Percentiles rank a stretch among this genome's conserved stretches.
Conservation (phyloP, 2,888 invertebrate genomes). For the Dugesia japonica region DNA sequence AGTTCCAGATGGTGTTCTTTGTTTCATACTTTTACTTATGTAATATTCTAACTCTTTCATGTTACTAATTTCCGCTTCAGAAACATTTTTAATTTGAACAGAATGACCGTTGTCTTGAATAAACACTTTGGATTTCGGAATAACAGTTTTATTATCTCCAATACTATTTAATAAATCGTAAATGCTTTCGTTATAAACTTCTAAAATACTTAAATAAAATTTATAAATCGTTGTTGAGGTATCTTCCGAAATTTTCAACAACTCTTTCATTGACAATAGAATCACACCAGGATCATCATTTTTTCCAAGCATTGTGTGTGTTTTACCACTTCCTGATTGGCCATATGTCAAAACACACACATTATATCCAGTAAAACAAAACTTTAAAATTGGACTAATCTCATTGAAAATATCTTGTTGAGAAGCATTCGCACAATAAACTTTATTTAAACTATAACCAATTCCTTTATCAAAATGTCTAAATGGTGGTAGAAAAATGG, state of each 20-base stretch:
- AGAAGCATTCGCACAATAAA: conserved; percentile 17
- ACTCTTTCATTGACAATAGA: conserved; percentile 7
- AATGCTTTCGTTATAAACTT: conserved; percentile 27
- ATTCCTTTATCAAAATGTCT: neutral
- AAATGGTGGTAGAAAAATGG: neutral
- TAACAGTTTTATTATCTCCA: neutral
- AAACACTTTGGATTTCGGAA: neutral
- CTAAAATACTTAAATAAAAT: conserved; percentile 28
- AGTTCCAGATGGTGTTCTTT: conserved; percentile 25
- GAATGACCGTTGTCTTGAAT: conserved; percentile 28
- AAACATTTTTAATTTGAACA: conserved; percentile 23
- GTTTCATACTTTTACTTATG: conserved; percentile 14
- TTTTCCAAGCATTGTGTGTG: conserved; percentile 29
- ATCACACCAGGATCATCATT: conserved; percentile 25
- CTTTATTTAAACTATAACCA: conserved; percentile 22
- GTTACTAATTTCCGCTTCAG: conserved; percentile 17
- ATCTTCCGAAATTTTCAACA: conserved; percentile 17
- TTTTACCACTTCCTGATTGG: conserved; percentile 29
- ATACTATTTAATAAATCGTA: conserved; percentile 24
- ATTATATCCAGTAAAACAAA: conserved; percentile 28
- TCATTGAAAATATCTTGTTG: conserved; percentile 23
- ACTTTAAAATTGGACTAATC: conserved; percentile 20
- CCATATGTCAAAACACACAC: conserved; percentile 29
- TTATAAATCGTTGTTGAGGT: conserved; percentile 10
- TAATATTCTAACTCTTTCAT: conserved; percentile 26